phyloP scores from a whole-genome alignment of 2,113 vertebrate genomes.

The Carassius carassius region DNA sequence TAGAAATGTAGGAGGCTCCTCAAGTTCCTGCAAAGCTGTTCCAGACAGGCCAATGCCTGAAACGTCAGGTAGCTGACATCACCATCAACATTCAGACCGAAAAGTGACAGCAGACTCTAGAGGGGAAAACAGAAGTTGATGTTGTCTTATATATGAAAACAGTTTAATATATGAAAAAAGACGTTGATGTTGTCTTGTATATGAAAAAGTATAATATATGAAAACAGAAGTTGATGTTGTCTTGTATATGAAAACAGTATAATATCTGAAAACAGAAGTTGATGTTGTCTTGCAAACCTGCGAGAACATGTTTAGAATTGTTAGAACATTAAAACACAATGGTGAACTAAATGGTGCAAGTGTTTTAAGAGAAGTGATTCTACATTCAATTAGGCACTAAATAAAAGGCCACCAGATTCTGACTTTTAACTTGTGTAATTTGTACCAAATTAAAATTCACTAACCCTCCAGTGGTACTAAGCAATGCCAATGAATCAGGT shows the following conservation, averaged over 20 bases:
- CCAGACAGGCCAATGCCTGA: constrained; percentile 83
- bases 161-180: constrained; percentile 8
- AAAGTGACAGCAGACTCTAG: constrained; percentile 86
- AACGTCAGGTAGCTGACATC: constrained; percentile 79
- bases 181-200: neutral
- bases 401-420: constrained; percentile 63
- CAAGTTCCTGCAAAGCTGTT: constrained; percentile 84
- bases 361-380: neutral
- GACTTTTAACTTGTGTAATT: constrained; percentile 66
- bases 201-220: neutral
- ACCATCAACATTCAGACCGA: constrained; percentile 80
- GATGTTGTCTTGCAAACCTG: neutral
- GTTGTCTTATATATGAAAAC: too few relatives aligned
- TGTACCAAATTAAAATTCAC: constrained; percentile 62
- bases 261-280: constrained; percentile 19
- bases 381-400: constrained; percentile 57
- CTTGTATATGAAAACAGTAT: neutral
- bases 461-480: constrained; percentile 60
- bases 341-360: constrained; percentile 10
- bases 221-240: neutral
- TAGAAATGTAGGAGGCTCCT: constrained; percentile 87
- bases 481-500: constrained; percentile 60
- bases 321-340: neutral
- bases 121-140: constrained; percentile 23
- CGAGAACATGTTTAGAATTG: neutral